These are phyloP conservation scores for Somateria mollissima DNA, from an alignment of 2,797 vertebrate species.

Conservation along the genomic window DNA sequence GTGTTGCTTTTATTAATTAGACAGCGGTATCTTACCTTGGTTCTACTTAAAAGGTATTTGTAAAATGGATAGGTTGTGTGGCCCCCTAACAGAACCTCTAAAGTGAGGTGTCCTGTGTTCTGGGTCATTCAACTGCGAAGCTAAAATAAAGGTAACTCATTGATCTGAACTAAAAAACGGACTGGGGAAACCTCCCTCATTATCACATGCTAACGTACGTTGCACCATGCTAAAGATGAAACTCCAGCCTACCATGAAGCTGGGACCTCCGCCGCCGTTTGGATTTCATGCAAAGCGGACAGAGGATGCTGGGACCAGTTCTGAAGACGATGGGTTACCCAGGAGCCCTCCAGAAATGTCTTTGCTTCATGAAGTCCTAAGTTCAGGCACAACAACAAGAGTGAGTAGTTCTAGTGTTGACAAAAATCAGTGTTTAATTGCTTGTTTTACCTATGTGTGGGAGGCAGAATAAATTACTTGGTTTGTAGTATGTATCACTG, in stretches of 20 bases:
- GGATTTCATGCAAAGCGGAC: conserved; percentile 77
- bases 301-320: conserved; percentile 81
- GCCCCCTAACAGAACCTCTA: neutral
- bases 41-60: neutral
- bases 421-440: neutral
- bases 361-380: conserved; percentile 72
- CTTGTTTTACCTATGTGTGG: neutral
- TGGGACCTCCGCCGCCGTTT: conserved; percentile 84
- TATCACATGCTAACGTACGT: conserved; percentile 28
- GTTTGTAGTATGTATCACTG: neutral
- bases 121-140: neutral
- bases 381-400: conserved; percentile 72
- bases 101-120: neutral
- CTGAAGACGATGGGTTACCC: conserved; percentile 83
- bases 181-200: neutral
- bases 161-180: neutral
- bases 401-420: conserved; percentile 69
- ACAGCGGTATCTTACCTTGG: neutral
- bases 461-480: conserved; percentile 1
- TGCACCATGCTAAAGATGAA: conserved; percentile 81
- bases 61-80: neutral
- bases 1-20: neutral
- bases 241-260: conserved; percentile 89
- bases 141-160: neutral
- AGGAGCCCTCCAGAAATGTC: conserved; percentile 83